Evolutionary conservation across 2,113 vertebrate genomes (phyloP), one percentile per base, ranked within the genome.

Genomic region (Epinephelus cyanopodus): DNA sequence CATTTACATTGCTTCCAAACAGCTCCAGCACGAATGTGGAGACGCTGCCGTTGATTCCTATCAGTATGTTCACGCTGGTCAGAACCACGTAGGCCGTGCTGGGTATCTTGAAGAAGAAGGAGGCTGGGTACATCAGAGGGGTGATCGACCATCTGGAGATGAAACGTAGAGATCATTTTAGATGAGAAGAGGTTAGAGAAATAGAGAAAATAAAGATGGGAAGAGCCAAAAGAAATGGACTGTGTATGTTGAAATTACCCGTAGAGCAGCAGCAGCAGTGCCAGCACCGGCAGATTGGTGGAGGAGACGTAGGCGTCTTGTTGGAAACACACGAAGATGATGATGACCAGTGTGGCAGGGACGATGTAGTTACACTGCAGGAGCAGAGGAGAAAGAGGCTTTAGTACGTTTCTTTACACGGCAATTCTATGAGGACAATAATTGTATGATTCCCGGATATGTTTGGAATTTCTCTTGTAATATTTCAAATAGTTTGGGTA

Each of bases 251-350:
- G 42, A 21, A 64, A 94, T 95, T 96, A 99, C 98, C 98, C 98
- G 42, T 99, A 99, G 13, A 99, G 95, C 89, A 99, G 89, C 25
- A 99, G 96, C 39, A 99, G 95, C 50, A 99, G 95, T 25, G 98
- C 97, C 42, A 99, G 82, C 3, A 98, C 98, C 9, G 98, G 98
- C 68, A 99, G 95, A 86, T 99, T 99, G 87, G 98, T 97, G 61
- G 98, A 98, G 42, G 98, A 99, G 65, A 99, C 98, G 1, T 99
- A 99, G 48, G 98, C 98, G 68, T 99, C 97, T 96, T 99, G 98
- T 92, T 99, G 98, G 95, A 99, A 99, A 92, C 98, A 99, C 91
- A 99, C 89, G 89, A 99, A 99, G 93, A 99, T 99, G 76, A 99
- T 96, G 90, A 99, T 96, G 63, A 99, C 98, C 82, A 99, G 85